These are phyloP conservation scores for Haemorhous mexicanus DNA, from an alignment of 2,113 vertebrate species.

Conservation along the genomic window DNA sequence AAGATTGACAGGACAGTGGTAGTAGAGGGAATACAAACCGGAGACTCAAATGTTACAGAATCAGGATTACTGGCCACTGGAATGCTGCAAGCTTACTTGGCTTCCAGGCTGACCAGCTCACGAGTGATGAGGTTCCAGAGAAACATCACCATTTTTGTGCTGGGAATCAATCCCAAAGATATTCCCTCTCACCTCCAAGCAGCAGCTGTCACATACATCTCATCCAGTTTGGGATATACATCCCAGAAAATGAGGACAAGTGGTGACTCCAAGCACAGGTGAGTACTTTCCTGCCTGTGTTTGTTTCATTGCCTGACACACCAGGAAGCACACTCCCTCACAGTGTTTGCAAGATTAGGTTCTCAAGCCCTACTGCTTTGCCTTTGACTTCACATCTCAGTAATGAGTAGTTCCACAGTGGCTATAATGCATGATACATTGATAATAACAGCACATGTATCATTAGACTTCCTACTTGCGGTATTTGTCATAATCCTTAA, in stretches of 20 bases:
- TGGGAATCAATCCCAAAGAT: not conserved
- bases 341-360: not conserved
- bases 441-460: not conserved
- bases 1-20: not conserved
- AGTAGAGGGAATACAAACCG: not conserved
- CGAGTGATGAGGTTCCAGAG: not conserved
- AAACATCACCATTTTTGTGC: not conserved
- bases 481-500: not conserved
- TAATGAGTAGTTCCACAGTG: not conserved
- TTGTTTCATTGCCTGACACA: not conserved
- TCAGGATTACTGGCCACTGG: not conserved
- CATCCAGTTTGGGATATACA: not conserved
- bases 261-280: not conserved
- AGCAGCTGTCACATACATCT: not conserved
- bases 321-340: not conserved
- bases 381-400: not conserved
- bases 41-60: not conserved
- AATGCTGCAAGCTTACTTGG: not conserved
- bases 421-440: not conserved
- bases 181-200: not conserved
- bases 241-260: not conserved
- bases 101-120: not conserved
- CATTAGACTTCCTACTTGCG: not conserved
- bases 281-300: not conserved
- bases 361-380: not conserved